A percentile compares a stretch with the other conserved stretches of the same genome.
phyloP scores from a whole-genome alignment of 2,113 vertebrate genomes.

The Syngnathus typhle region DNA sequence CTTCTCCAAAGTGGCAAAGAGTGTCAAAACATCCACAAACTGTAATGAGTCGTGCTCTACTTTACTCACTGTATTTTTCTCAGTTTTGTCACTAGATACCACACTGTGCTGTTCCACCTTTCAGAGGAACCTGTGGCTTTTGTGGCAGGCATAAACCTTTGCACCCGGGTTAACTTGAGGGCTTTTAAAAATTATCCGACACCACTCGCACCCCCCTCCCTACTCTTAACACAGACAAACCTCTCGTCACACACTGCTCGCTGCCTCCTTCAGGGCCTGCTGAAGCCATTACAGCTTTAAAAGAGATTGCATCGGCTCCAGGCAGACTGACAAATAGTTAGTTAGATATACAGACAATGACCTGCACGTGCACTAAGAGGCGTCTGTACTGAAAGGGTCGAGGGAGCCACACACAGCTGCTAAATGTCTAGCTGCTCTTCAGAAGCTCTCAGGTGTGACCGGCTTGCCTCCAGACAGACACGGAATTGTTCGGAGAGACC shows the following conservation, averaged over 20 bases:
- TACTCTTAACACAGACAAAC: constrained; percentile 33
- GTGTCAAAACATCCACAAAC: too few species aligned
- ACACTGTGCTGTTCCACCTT: constrained; percentile 33
- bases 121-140: constrained; percentile 53
- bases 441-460: constrained; percentile 66
- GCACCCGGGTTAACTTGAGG: constrained; percentile 63
- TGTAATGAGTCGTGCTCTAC: neutral
- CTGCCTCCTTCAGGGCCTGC: constrained; percentile 55
- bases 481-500: constrained; percentile 53
- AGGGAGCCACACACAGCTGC: constrained; percentile 22
- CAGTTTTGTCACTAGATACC: constrained; percentile 44
- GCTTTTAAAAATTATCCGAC: constrained; percentile 64
- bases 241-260: constrained; percentile 42
- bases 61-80: constrained; percentile 5
- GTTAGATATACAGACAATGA: constrained; percentile 45
- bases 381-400: constrained; percentile 30
- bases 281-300: constrained; percentile 59
- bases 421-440: constrained; percentile 63
- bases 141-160: constrained; percentile 61
- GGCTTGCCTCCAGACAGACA: constrained; percentile 52
- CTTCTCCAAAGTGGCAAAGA: too few species aligned
- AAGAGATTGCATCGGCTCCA: constrained; percentile 54
- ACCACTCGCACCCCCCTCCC: constrained; percentile 8
- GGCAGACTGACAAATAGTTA: constrained; percentile 59
- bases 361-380: constrained; percentile 39